Evolutionary conservation across 2,113 vertebrate species (phyloP).

Genomic region (Pseudolaguvia tuberculata): DNA sequence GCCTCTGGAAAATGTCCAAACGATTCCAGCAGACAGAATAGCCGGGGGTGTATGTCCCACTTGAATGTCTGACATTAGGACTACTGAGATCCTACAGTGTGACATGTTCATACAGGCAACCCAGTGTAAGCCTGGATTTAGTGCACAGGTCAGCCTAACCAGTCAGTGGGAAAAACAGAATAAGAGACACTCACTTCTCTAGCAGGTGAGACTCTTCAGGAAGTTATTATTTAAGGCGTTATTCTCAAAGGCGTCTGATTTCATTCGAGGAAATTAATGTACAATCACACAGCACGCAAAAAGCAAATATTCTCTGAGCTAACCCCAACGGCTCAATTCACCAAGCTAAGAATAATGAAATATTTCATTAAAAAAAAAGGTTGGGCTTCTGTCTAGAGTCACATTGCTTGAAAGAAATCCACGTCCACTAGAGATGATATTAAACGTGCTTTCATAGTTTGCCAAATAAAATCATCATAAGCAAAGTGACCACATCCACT

Average conservation of each 20-base stretch:
- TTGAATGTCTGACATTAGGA: too few species aligned
- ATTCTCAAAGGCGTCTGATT: not conserved
- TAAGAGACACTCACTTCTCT: not conserved
- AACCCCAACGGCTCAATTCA: too few species aligned
- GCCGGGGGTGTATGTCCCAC: too few species aligned
- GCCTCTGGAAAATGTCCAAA: too few species aligned
- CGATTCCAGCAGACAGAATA: too few species aligned
- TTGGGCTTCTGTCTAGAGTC: not conserved
- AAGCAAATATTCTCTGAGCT: not conserved
- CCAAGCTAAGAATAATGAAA: not conserved
- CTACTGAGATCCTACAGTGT: too few species aligned
- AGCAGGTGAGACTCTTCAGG: not conserved
- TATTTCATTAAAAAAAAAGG: not conserved
- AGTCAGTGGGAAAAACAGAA: constrained; percentile 15
- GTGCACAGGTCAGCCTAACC: constrained; percentile 25
- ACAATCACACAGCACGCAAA: not conserved
- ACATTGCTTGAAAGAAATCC: not conserved
- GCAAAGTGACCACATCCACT: too few species aligned
- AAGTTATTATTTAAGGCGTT: not conserved
- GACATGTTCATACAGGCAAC: too few species aligned
- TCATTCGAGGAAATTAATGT: too few species aligned
- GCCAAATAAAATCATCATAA: not conserved
- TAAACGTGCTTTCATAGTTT: not conserved
- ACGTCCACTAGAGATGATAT: not conserved
- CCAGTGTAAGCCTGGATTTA: not conserved